These are phyloP conservation scores for Ferdinandea cuprea DNA, from an alignment of 2,888 invertebrate species.

Conservation along the genomic window DNA sequence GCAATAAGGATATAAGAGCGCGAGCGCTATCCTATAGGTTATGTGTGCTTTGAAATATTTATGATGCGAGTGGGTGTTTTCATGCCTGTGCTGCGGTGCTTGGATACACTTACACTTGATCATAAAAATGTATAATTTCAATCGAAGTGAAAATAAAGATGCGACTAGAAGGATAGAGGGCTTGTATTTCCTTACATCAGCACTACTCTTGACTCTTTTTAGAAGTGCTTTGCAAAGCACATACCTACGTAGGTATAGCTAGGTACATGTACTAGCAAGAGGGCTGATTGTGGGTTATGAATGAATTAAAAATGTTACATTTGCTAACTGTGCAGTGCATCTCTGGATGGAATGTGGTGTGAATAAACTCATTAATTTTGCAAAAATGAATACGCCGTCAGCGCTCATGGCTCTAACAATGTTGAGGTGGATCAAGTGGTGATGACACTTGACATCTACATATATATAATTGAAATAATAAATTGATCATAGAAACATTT, in stretches of 20 bases:
- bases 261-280: background rate
- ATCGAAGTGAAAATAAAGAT: constrained; percentile 40
- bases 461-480: too few species aligned
- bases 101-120: constrained; percentile 38
- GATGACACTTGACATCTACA: background rate
- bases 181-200: constrained; percentile 10
- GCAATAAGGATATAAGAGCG: constrained; percentile 24
- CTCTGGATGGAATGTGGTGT: background rate
- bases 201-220: constrained; percentile 28
- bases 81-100: constrained; percentile 28
- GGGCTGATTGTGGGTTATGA: constrained; percentile 1
- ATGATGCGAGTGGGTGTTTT: constrained; percentile 40
- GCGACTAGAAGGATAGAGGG: constrained; percentile 7
- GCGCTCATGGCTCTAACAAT: background rate
- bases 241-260: too few species aligned
- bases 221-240: constrained; percentile 23
- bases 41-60: constrained; percentile 31
- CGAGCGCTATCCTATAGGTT: constrained; percentile 23
- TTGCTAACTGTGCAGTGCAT: constrained; percentile 12
- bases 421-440: background rate
- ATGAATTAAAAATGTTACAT: constrained; percentile 28
- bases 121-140: constrained; percentile 40
- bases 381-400: background rate
- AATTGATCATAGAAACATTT: too few species aligned
- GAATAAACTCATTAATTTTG: constrained; percentile 15